Percentiles rank a stretch among this genome's conserved stretches.
phyloP scores from a whole-genome alignment of 2,113 vertebrate genomes.

The Sarotherodon lohbergeri region DNA sequence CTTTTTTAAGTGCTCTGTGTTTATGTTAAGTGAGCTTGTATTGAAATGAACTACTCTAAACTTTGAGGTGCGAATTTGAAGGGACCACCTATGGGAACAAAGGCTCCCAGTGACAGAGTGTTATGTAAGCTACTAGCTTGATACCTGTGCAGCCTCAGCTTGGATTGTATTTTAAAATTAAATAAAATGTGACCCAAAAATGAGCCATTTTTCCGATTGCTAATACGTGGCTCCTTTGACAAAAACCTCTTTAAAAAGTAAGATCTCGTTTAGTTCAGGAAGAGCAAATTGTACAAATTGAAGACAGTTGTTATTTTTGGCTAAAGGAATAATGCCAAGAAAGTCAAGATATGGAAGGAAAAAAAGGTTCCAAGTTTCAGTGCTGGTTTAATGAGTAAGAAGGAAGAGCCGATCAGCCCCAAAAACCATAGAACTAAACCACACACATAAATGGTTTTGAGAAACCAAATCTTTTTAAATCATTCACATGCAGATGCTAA shows the following conservation, averaged over 20 bases:
- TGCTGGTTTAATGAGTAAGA: constrained; percentile 22
- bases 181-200: background rate
- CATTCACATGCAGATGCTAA: constrained; percentile 22
- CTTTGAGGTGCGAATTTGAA: background rate
- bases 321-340: background rate
- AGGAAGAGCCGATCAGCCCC: background rate
- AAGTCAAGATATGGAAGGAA: background rate
- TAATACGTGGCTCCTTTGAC: background rate
- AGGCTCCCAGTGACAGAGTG: background rate
- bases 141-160: background rate
- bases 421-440: background rate
- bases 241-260: background rate
- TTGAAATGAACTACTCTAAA: background rate
- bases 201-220: background rate
- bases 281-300: background rate
- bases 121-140: background rate
- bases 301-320: background rate
- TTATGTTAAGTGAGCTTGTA: background rate
- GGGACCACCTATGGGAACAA: background rate
- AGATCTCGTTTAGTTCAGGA: background rate
- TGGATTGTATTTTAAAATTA: background rate
- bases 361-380: constrained; percentile 5
- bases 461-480: constrained; percentile 11
- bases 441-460: background rate
- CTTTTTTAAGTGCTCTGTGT: background rate